These are phyloP conservation scores for Drosophila falleni DNA, from an alignment of 2,888 invertebrate species.

Conservation along the genomic window DNA sequence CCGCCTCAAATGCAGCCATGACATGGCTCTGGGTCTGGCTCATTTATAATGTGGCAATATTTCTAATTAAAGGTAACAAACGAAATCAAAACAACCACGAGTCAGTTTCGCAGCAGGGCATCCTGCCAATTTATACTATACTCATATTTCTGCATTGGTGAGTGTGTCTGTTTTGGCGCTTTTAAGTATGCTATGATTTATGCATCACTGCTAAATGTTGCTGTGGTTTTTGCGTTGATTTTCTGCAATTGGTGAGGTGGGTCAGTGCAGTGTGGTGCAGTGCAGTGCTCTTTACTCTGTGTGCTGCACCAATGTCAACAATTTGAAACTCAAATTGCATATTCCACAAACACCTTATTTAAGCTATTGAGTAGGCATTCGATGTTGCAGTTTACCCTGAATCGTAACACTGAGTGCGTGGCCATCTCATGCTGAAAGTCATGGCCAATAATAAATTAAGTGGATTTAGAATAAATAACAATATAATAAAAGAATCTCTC, in stretches of 20 bases:
- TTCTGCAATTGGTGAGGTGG: conserved; percentile 54
- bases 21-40: conserved; percentile 30
- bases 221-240: conserved; percentile 74
- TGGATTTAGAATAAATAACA: too few species aligned
- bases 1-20: conserved; percentile 16
- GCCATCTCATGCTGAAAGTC: too few species aligned
- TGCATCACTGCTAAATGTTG: conserved; percentile 75
- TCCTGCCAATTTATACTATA: conserved; percentile 35
- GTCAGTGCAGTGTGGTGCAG: background rate
- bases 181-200: conserved; percentile 80
- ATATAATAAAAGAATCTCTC: too few species aligned
- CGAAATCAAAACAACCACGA: conserved; percentile 80
- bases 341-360: conserved; percentile 73
- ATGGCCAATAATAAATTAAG: too few species aligned
- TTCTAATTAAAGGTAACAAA: conserved; percentile 81
- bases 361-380: conserved; percentile 51
- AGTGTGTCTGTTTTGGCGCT: conserved; percentile 34
- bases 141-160: background rate
- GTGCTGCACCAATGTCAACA: conserved; percentile 53
- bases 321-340: conserved; percentile 68
- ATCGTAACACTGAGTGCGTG: background rate
- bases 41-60: conserved; percentile 78
- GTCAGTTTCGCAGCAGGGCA: conserved; percentile 59
- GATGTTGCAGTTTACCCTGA: background rate
- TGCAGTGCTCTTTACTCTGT: background rate